A percentile compares a stretch with the other conserved stretches of the same genome.
Evolutionary conservation across 2,113 vertebrate genomes (phyloP).

Genomic region (Desmodus rotundus): DNA sequence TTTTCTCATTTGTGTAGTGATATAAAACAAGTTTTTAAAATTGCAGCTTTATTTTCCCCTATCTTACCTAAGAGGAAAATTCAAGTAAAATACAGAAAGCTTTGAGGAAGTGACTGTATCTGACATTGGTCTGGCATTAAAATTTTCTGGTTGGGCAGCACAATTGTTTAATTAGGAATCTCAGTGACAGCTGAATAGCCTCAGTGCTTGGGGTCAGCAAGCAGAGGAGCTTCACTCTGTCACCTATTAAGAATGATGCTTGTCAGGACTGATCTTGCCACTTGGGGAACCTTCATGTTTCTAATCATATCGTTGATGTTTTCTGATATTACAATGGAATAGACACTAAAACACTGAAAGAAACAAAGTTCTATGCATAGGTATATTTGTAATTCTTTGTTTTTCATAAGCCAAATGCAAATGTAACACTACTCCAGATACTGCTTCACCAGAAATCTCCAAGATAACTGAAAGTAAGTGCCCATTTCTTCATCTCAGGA

Average conservation of each 20-base stretch:
- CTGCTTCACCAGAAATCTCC: conserved; percentile 69
- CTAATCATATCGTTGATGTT: conserved; percentile 47
- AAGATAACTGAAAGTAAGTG: conserved; percentile 76
- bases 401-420: conserved; percentile 71
- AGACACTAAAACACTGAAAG: conserved; percentile 45
- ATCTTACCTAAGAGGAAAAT: conserved; percentile 31
- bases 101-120: conserved; percentile 33
- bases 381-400: conserved; percentile 72
- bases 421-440: conserved; percentile 69
- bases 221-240: conserved; percentile 73
- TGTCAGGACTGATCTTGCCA: conserved; percentile 70
- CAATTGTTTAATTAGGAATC: conserved; percentile 81
- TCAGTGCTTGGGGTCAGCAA: conserved; percentile 72
- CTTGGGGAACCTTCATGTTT: conserved; percentile 49
- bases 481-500: conserved; percentile 67
- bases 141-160: conserved; percentile 88
- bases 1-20: conserved; percentile 56
- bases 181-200: conserved; percentile 75
- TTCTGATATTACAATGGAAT: conserved; percentile 49
- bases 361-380: conserved; percentile 57
- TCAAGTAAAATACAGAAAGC: conserved; percentile 51
- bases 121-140: conserved; percentile 88
- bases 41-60: conserved; percentile 43
- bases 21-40: conserved; percentile 47
- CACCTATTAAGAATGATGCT: conserved; percentile 76